Base-by-base conservation (phyloP, 2,113 vertebrate genomes). In the Syrmaticus mikado region DNA sequence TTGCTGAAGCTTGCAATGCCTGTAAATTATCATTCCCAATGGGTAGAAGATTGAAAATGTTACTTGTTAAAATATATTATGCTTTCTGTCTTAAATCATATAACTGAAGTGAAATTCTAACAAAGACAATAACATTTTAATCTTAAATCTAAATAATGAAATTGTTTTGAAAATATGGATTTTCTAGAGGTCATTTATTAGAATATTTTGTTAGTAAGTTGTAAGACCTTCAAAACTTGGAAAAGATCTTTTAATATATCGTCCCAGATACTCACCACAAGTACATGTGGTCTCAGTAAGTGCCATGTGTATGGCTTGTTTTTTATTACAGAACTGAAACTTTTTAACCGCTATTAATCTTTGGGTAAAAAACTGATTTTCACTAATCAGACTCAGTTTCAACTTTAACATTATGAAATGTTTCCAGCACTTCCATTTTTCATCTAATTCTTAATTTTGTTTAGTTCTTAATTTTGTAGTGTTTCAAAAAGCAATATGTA, bases 11-110 rank as follows among this genome's bases (percentile, higher is more conserved):
- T 81, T 95, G 82, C 48, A 40, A 89, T 67, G 48, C 73, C 77
- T 89, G 84, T 91, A 86, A 93, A 95, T 95, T 93, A 84, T 82
- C 86, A 75, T 91, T 86, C 90, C 36, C 7, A 58, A 87, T 82
- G 93, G 73, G 45, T 81, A 38, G 75, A 70, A 66, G 70, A 92
- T 52, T 77, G 67, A 81, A 85, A 92, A 77, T 89, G 43, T 40
- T 91, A 43, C 55, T 66, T 85, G 40, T 25, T 25, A 64, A 71
- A 70, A 90, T 61, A 68, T 64, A 24, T 12, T 57, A 4, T 60
- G 12, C 38, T 96, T 22, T 94, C 38, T 81, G 61, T 11, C 19
- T 95, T 78, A 36, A 53, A 30, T 10, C 27, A 53, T 9, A 53
- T 27, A 53, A 53, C 27, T 17, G 27, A 53, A 28, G 27, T 53